Percentiles rank a stretch among this genome's conserved stretches.
Evolutionary conservation across 2,113 vertebrate genomes (phyloP).

Genomic region (Henicopernis longicauda): DNA sequence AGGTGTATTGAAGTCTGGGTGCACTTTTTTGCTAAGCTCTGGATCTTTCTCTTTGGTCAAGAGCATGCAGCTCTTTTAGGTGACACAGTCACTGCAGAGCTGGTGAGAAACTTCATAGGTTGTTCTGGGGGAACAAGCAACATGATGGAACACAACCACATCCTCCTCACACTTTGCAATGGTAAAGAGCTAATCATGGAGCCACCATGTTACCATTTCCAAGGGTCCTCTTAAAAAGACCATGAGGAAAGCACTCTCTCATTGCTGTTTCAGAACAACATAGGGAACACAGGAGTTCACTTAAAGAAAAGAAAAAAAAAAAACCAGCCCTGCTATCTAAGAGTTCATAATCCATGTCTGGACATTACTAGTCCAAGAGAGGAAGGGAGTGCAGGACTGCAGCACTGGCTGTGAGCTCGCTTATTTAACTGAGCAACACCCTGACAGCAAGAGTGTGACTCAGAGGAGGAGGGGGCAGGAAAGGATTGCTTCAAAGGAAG

Average conservation of each 20-base stretch:
- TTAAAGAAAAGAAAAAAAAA: neutral
- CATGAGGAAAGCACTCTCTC: neutral
- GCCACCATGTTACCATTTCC: neutral
- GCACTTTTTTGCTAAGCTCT: neutral
- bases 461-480: neutral
- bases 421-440: neutral
- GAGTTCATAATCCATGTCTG: neutral
- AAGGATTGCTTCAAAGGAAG: neutral
- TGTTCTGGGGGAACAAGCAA: neutral
- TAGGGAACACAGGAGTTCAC: neutral
- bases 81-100: neutral
- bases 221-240: neutral
- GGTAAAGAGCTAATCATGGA: neutral
- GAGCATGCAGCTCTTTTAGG: neutral
- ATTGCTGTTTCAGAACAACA: neutral
- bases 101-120: neutral
- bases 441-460: fast-evolving
- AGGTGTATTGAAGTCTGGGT: neutral
- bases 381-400: neutral
- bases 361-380: neutral
- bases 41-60: neutral
- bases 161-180: fast-evolving
- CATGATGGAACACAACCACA: neutral
- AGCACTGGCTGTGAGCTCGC: fast-evolving
- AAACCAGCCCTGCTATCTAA: neutral